Base-by-base conservation (phyloP, 2,888 invertebrate species). In the Zhengitettix transpicula region DNA sequence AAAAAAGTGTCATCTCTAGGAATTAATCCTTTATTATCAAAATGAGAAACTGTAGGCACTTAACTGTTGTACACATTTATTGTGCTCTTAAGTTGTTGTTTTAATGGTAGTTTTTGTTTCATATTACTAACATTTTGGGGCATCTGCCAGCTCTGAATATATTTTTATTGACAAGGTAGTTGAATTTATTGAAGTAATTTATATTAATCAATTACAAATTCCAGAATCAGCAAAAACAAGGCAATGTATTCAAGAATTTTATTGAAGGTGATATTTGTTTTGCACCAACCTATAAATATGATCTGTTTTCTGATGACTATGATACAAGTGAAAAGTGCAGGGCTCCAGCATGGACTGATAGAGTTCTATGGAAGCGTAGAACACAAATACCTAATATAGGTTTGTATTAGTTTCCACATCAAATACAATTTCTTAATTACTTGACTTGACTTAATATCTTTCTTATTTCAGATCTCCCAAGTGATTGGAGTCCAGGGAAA, bases 251-350 rank as follows among this genome's bases (percentile, higher is more conserved):
- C 71, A 86, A 88, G 69, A 91, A 92, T 68, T 99, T 94, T 71
- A 79, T 84, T 59, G 99, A 99, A 77, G 98, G 95, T 0, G 84
- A 86, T 58, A 85, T 97, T 42, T 83, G 80, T 54, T 99, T 99
- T 72, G 82, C 90, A 14, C 99, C 99, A 0, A 99, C 99, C 0
- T 99, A 99, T 73, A 99, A 99, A 72, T 99, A 99, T 71, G 99
- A 99, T 76, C 77, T 97, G 60, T 98, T 98, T 72, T 96, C 95
- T 68, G 95, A 98, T 72, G 97, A 98, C 74, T 99, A 97, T 71
- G 99, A 99, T 72, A 98, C 99, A 0, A 97, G 97, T 70, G 99
- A 99, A 72, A 99, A 99, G 74, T 86, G 87, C 70, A 81, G 98
- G 61, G 89, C 93, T 1, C 99, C 99, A 0, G 98, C 99, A 8